Conservation (phyloP, 2,888 invertebrate species). For the Uropetala carovei region DNA sequence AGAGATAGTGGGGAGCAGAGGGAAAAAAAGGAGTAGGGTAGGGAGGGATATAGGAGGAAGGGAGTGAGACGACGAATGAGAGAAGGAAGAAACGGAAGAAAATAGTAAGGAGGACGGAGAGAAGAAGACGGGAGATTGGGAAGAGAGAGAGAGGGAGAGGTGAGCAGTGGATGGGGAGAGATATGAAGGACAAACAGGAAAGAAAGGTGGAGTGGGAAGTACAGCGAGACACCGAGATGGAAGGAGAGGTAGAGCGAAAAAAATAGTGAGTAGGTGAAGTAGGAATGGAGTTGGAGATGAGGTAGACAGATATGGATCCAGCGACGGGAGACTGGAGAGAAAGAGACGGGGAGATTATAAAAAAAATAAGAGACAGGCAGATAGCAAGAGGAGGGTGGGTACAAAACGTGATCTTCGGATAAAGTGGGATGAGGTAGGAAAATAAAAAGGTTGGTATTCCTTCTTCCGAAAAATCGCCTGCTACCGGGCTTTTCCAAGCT, state of each 20-base stretch:
- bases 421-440: neutral
- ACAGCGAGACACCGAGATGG: neutral
- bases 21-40: too few species aligned
- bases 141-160: too few species aligned
- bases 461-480: constrained; percentile 8
- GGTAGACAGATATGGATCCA: neutral
- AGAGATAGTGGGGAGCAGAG: too few species aligned
- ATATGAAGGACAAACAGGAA: too few species aligned
- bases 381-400: neutral
- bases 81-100: too few species aligned
- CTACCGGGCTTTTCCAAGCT: neutral
- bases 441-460: neutral
- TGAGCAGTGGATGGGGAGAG: too few species aligned
- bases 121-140: neutral
- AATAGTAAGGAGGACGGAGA: neutral
- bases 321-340: neutral
- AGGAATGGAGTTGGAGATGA: neutral
- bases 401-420: neutral
- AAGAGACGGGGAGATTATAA: neutral
- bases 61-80: neutral
- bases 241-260: neutral
- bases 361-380: neutral
- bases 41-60: neutral
- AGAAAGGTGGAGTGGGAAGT: too few species aligned
- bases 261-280: neutral